These are phyloP conservation scores for Drosophila bunnanda DNA, from an alignment of 2,888 invertebrate species.

Conservation along the genomic window DNA sequence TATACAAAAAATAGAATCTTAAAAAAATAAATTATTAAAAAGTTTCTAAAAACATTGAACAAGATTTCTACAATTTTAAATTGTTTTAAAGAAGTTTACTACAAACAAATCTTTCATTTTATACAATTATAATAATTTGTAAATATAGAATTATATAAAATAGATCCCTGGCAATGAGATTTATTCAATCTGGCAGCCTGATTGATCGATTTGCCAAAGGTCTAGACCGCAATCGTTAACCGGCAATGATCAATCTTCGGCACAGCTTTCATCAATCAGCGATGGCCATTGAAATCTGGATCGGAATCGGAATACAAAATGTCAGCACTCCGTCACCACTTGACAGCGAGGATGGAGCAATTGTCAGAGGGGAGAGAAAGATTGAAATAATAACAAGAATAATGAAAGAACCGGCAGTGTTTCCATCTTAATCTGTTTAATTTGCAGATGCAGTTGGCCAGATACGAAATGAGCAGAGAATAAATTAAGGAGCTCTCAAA, in stretches of 20 bases:
- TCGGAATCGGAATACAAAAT: slow-evolving; percentile 66
- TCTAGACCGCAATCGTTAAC: slow-evolving; percentile 22
- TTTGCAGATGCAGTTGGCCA: slow-evolving; percentile 56
- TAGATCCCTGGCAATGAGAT: slow-evolving; percentile 2
- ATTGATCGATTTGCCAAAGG: slow-evolving; percentile 35
- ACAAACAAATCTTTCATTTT: not conserved
- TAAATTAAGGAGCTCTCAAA: slow-evolving; percentile 36
- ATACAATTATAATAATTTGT: not conserved
- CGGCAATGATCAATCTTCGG: slow-evolving; percentile 33
- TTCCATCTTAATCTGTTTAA: slow-evolving; percentile 26
- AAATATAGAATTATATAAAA: not conserved
- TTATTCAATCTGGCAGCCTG: slow-evolving; percentile 14
- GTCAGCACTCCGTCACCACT: slow-evolving; percentile 70
- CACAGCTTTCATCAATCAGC: slow-evolving; percentile 42
- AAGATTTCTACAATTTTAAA: too few relatives aligned
- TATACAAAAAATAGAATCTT: too few relatives aligned
- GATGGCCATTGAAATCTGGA: slow-evolving; percentile 65
- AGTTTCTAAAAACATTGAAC: too few relatives aligned
- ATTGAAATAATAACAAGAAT: slow-evolving; percentile 20
- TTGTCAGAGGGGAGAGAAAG: not conserved
- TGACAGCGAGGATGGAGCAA: slow-evolving; percentile 19
- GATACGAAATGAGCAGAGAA: slow-evolving; percentile 22
- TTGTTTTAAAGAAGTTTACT: too few relatives aligned
- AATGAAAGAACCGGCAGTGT: slow-evolving; percentile 25
- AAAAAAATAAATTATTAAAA: too few relatives aligned